Conservation (phyloP, 2,888 invertebrate genomes). For the Pollenia labialis region DNA sequence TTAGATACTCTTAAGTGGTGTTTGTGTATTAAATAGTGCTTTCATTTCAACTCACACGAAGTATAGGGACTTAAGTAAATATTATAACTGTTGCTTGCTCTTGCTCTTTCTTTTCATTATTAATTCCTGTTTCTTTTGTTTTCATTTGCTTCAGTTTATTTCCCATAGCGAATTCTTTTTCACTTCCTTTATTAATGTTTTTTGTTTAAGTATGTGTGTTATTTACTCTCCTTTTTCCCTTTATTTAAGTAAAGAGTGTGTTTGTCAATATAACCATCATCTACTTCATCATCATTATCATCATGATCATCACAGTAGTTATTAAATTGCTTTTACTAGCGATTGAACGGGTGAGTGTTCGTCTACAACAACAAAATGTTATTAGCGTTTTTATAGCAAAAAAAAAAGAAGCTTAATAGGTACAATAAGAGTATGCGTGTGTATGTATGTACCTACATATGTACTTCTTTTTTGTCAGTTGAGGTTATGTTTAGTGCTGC, state of each 20-base stretch:
- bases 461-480: constrained; percentile 75
- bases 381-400: constrained; percentile 8
- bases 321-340: constrained; percentile 26
- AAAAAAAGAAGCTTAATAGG: background rate
- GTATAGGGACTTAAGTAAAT: background rate
- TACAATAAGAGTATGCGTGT: background rate
- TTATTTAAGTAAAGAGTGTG: constrained; percentile 26
- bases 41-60: constrained; percentile 24
- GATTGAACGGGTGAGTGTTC: background rate
- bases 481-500: constrained; percentile 82
- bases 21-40: constrained; percentile 1
- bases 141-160: constrained; percentile 43
- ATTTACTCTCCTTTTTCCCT: constrained; percentile 61
- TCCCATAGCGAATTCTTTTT: constrained; percentile 62
- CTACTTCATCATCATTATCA: constrained; percentile 1
- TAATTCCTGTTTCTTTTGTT: constrained; percentile 39
- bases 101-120: background rate
- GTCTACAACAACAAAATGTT: constrained; percentile 42
- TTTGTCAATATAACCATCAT: constrained; percentile 35
- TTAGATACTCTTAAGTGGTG: constrained; percentile 35
- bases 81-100: background rate
- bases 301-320: constrained; percentile 46
- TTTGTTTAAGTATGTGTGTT: constrained; percentile 26
- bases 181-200: constrained; percentile 56
- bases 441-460: background rate